Evolutionary conservation across 2,888 invertebrate genomes (phyloP).

Genomic region (Spilarctia lutea): DNA sequence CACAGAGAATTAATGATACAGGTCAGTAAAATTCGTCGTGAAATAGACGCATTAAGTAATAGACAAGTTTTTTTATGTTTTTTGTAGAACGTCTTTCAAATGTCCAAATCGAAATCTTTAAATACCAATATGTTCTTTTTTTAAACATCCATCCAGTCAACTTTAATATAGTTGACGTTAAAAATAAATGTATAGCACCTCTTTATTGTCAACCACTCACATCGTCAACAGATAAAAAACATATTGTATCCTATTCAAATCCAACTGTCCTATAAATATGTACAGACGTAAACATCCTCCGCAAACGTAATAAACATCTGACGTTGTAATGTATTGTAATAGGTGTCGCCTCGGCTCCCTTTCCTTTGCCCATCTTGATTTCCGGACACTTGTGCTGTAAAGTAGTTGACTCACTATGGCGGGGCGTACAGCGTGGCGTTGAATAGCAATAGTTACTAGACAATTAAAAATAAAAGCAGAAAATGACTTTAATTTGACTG

Average conservation of each 20-base stretch:
- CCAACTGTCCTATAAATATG: conserved; percentile 35
- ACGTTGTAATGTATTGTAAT: conserved; percentile 47
- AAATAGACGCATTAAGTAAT: too few relatives aligned
- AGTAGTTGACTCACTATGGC: neutral
- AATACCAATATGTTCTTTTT: neutral
- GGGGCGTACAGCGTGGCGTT: conserved; percentile 9
- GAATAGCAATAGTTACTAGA: neutral
- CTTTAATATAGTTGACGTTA: too few relatives aligned
- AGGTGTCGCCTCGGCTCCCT: conserved; percentile 40
- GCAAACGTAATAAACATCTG: conserved; percentile 27
- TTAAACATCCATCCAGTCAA: neutral
- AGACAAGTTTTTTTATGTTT: neutral
- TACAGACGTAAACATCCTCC: conserved; percentile 42
- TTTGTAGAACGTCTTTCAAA: neutral
- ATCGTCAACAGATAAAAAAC: conserved; percentile 1
- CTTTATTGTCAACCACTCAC: neutral
- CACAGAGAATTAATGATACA: too few relatives aligned
- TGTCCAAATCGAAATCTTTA: neutral
- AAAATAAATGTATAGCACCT: too few relatives aligned
- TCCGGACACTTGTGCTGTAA: conserved; percentile 38
- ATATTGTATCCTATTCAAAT: conserved; percentile 11
- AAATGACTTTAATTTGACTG: too few relatives aligned
- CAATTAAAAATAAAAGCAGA: too few relatives aligned
- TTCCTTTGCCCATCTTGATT: conserved; percentile 34
- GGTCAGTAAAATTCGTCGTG: too few relatives aligned